Base-by-base conservation (phyloP, 2,113 vertebrate species). In the Grammomys dolichurus region DNA sequence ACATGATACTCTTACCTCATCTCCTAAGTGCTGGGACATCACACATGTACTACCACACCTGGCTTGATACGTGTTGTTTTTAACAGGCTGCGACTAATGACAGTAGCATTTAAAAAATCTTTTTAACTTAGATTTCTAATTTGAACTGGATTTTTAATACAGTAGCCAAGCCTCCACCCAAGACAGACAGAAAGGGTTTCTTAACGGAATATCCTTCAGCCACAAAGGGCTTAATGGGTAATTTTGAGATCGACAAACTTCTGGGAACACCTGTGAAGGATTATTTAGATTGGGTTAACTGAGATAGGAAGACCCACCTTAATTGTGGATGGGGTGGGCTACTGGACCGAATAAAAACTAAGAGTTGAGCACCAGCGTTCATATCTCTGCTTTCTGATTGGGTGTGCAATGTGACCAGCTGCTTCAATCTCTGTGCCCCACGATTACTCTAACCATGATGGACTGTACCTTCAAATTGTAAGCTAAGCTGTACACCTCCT, bases 121-220 rank as follows among this genome's bases (percentile, higher is more conserved):
- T 46, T 67, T n/a, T 40, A 81, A 7, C 26, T 31, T 69, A 33
- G 3, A 36, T 54, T 58, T 14, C 22, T 22, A 7, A 24, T 46
- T n/a, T 40, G n/a, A n/a, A 40, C 36, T 88, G 28, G 43, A 7
- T 33, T 91, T 93, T 20, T 24, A 26, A 36, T 43, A 14, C 14
- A 76, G 65, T 12, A 56, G 6, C 58, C 51, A 33, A 54, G 8
- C 43, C 26, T 31, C n/a, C 24, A 46, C 58, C 10, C 33, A 77
- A 17, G 33, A 31, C 5, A 40, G 40, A 14, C 22, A 14, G 13
- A 56, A 60, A 17, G 9, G 5, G 12, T 1, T 56, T 87, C 60
- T 36, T 5, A 1, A 0, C 14, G 3, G 5, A 76, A 12, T 36
- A 36, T 5, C 0, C 20, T 7, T 46, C 22, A 12, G 7, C 16